Conservation (phyloP, 2,113 vertebrate genomes). For the Misgurnus mizolepis region DNA sequence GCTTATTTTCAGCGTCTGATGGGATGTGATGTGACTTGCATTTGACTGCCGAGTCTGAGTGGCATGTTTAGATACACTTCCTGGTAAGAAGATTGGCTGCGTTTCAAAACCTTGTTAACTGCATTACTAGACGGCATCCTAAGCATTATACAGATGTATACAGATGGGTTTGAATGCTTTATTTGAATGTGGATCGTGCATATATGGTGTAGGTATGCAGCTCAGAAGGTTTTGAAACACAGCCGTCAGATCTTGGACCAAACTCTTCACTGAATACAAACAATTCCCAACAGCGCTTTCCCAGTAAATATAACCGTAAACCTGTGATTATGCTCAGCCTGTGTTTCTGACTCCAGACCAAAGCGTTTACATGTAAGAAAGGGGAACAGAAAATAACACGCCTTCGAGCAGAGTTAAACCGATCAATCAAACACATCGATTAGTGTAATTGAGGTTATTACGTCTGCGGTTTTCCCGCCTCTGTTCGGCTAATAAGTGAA, state of each 20-base stretch:
- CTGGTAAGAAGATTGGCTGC: background rate
- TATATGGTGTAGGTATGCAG: background rate
- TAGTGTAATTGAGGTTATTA: background rate
- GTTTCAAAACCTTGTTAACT: background rate
- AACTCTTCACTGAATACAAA: background rate
- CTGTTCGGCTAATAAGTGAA: background rate
- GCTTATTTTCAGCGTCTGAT: background rate
- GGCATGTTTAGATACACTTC: background rate
- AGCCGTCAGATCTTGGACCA: background rate
- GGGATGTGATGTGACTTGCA: slow-evolving; percentile 15
- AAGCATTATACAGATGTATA: background rate
- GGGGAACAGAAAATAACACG: background rate
- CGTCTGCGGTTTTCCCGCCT: background rate
- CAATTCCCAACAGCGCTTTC: background rate
- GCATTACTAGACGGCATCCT: background rate
- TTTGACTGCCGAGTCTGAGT: slow-evolving; percentile 7
- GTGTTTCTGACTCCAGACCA: background rate
- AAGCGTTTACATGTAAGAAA: background rate
- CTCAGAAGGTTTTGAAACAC: background rate
- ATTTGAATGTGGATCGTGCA: no score
- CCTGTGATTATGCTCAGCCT: background rate
- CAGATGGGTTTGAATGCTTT: background rate
- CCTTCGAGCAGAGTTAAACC: background rate
- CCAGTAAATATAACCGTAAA: background rate
- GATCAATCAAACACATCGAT: background rate